Evolutionary conservation across 2,888 invertebrate species (phyloP), one percentile per base, ranked within the genome.

Genomic region (Gastrophysa polygoni): DNA sequence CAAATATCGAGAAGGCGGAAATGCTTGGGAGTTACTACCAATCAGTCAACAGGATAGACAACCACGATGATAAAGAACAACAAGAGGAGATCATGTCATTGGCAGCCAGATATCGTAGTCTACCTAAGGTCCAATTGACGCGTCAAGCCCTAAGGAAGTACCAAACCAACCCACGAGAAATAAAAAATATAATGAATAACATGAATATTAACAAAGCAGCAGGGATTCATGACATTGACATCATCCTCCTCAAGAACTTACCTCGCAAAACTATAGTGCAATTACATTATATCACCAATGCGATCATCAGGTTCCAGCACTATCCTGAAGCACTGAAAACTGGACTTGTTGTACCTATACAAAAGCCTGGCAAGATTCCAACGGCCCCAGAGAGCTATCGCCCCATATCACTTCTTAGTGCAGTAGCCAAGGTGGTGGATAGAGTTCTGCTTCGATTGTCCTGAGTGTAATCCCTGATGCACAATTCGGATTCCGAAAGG

Each of bases 281-380:
- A 24, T 10, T 68, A 8, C 3, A n/a, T 6, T 32, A 66, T 49
- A 50, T 67, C 1, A 59, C 60, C 0, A 69, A 68, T 47, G 60
- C 64, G n/a, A 29, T 49, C 0, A 28, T 66, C 0, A 60, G 44
- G 43, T 34, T 51, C 1, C 56, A 57, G 38, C 47, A 67, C 32
- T 69, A 59, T 28, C 63, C 65, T 1, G 16, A 43, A 6, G 16
- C 14, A 4, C 61, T 51, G 18, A 69, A 69, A 61, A 54, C 14
- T 10, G 59, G 67, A 21, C 14, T 44, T 14, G 52, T 67, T 20
- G 58, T 68, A 10, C 63, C 67, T 0, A 61, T 70, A 2, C 59
- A 46, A 1, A 68, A 68, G 66, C 64, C 61, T 1, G 61, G 59
- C 0, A 69, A 67, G 60, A 4, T 57, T 51, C 32, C 10, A 48